A percentile compares a stretch with the other conserved stretches of the same genome.
These are phyloP conservation scores for Amyelois transitella DNA, from an alignment of 1,140 invertebrate genomes.

Conservation along the genomic window DNA sequence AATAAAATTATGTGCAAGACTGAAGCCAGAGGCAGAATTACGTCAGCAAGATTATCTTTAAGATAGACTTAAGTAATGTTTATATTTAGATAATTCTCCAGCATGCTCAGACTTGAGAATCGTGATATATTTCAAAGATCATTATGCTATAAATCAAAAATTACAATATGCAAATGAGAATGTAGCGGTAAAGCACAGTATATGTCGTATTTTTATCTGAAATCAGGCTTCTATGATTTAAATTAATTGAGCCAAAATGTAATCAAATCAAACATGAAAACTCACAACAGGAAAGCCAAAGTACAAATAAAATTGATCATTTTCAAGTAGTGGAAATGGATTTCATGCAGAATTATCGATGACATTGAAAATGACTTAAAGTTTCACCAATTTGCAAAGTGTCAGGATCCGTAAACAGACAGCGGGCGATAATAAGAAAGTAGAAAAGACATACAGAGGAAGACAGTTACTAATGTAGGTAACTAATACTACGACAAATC, in stretches of 20 bases:
- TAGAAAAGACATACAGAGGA: conserved; percentile 13
- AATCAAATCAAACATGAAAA: conserved; percentile 29
- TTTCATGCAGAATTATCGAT: conserved; percentile 29
- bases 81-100: conserved; percentile 25
- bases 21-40: conserved; percentile 41
- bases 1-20: conserved; percentile 32
- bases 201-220: conserved; percentile 24
- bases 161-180: conserved; percentile 36
- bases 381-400: conserved; percentile 3
- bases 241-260: conserved; percentile 66
- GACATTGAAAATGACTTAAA: conserved; percentile 11
- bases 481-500: conserved; percentile 50
- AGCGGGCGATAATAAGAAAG: conserved; percentile 4
- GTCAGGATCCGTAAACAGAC: neutral
- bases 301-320: conserved; percentile 15
- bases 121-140: conserved; percentile 19
- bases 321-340: conserved; percentile 17
- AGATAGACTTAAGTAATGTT: neutral
- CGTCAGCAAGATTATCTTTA: neutral
- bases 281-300: conserved; percentile 21
- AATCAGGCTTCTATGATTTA: conserved; percentile 50
- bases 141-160: conserved; percentile 31
- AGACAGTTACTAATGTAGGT: conserved; percentile 46
- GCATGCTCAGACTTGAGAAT: conserved; percentile 44
- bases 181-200: conserved; percentile 44